Evolutionary conservation across 2,797 vertebrate species (phyloP), one percentile per base, ranked within the genome.

Genomic region (Anisognathus igniventris): DNA sequence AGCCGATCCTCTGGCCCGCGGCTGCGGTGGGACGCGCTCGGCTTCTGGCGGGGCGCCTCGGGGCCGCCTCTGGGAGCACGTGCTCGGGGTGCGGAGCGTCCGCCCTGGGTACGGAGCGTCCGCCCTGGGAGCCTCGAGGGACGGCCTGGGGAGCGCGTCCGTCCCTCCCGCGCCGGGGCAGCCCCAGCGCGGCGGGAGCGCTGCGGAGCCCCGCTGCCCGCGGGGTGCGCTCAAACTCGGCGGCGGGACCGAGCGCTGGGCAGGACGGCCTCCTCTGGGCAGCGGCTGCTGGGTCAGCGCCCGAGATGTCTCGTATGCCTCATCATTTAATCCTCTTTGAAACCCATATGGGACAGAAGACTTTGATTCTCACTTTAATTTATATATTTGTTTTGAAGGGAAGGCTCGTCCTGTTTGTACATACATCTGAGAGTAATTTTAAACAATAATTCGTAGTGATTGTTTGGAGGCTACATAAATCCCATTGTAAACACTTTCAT

Each of bases 331-430:
- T 7, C 6, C 7, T 27, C 11, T 37, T 16, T 12, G 5, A 54
- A 71, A 51, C 9, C 5, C 6, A 0, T 0, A 0, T 3, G 3
- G 9, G 61, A 12, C 3, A 2, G 28, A 12, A 17, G 30, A 3
- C 7, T 31, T 9, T 2, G 17, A 0, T n/a, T 44, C 22, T 35
- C 40, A 1, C 17, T 23, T 70, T 23, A 31, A 12, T 48, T 33
- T 24, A 12, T 25, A 4, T 3, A 8, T 47, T 70, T 54, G 6
- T 23, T 51, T 39, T 27, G 33, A 31, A n/a, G 15, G 42, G 31
- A 35, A 28, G 15, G 25, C 2, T 30, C 4, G 9, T 65, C 1
- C 23, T 35, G 1, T 13, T 40, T 17, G 8, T 53, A 14, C 6
- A 0, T 20, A 5, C 19, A 5, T 35, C 6, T 12, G 39, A 31